Conservation (phyloP, 2,113 vertebrate species). For the Polypterus senegalus region DNA sequence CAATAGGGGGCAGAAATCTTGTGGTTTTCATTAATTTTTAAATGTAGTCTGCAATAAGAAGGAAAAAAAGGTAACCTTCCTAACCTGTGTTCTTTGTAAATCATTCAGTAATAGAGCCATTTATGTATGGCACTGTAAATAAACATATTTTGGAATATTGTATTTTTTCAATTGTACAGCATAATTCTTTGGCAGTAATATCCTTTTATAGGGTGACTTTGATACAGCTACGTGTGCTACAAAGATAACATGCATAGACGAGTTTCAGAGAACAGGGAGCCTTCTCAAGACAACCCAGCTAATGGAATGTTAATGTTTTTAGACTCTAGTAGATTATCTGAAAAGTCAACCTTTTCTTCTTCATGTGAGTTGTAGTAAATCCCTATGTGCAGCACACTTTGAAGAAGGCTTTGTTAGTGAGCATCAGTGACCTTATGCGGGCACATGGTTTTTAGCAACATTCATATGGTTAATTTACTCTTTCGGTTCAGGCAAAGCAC, state of each 20-base stretch:
- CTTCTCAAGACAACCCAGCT: slow-evolving; percentile 60
- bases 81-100: no score
- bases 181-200: slow-evolving; percentile 30
- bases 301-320: slow-evolving; percentile 72
- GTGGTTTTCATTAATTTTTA: no score
- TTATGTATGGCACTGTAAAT: background rate
- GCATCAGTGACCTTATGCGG: slow-evolving; percentile 30
- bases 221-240: slow-evolving; percentile 18
- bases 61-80: no score
- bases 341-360: slow-evolving; percentile 64
- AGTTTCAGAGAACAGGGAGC: slow-evolving; percentile 43
- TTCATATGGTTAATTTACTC: background rate
- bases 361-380: slow-evolving; percentile 52
- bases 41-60: no score
- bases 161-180: slow-evolving; percentile 26
- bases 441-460: slow-evolving; percentile 36
- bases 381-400: slow-evolving; percentile 54
- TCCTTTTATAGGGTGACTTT: slow-evolving; percentile 24
- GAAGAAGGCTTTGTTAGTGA: slow-evolving; percentile 48
- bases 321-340: slow-evolving; percentile 76
- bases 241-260: slow-evolving; percentile 44
- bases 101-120: background rate
- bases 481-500: background rate
- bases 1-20: no score
- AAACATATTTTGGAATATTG: slow-evolving; percentile 18